phyloP scores from a whole-genome alignment of 1,140 invertebrate species.

The Eufriesea mexicana region DNA sequence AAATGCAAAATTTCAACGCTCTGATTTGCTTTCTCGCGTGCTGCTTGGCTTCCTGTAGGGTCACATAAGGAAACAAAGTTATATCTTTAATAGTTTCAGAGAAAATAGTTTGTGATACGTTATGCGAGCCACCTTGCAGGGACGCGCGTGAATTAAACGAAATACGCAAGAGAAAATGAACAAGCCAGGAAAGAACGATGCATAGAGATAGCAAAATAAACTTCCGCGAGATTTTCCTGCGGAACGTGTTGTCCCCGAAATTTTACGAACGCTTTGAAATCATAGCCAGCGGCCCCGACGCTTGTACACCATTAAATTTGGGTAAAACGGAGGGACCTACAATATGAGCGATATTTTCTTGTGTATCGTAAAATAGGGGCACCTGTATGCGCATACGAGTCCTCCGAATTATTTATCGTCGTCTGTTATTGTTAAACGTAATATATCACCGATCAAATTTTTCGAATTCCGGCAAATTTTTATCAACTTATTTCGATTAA shows the following conservation, averaged over 20 bases:
- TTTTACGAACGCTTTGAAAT: slow-evolving; percentile 20
- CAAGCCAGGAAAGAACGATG: not conserved
- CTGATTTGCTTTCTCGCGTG: not conserved
- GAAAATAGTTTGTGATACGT: slow-evolving; percentile 8
- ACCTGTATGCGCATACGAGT: not conserved
- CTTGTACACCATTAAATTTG: slow-evolving; percentile 12
- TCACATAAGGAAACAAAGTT: slow-evolving; percentile 20
- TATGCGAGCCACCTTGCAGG: not conserved
- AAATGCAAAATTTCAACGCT: not conserved
- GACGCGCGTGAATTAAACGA: slow-evolving; percentile 5
- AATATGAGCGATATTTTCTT: not conserved
- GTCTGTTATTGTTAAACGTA: not conserved
- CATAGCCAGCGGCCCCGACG: not conserved
- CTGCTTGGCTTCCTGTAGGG: not conserved
- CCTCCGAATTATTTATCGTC: not conserved
- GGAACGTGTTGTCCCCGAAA: not conserved
- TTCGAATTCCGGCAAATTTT: too few species aligned
- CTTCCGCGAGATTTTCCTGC: not conserved
- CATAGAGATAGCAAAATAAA: not conserved
- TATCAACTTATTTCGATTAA: too few species aligned
- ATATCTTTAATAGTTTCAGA: slow-evolving; percentile 33
- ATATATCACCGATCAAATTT: not conserved
- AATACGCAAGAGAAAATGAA: not conserved
- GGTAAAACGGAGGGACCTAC: not conserved
- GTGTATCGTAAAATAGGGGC: not conserved